Evolutionary conservation across 2,888 invertebrate species (phyloP).

Genomic region (Trisateles emortualis): DNA sequence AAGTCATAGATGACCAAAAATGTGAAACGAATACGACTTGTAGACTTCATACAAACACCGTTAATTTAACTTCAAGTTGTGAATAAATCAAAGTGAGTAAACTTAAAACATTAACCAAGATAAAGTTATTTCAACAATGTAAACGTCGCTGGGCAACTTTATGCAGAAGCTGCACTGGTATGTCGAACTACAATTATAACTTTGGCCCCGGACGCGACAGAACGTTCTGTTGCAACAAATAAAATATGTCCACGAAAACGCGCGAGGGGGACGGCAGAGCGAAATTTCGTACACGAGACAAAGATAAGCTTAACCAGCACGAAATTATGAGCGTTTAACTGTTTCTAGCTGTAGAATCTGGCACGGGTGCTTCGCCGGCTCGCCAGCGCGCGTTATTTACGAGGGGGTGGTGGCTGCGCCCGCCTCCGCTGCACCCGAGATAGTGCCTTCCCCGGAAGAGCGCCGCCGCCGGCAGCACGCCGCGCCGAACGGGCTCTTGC

Average conservation of each 20-base stretch:
- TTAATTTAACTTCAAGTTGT: constrained; percentile 40
- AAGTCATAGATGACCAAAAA: neutral
- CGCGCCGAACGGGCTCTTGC: constrained; percentile 50
- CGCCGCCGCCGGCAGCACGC: constrained; percentile 66
- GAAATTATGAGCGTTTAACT: constrained; percentile 87
- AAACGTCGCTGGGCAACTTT: constrained; percentile 76
- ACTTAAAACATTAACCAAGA: constrained; percentile 79
- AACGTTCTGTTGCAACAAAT: constrained; percentile 81
- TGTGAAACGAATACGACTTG: constrained; percentile 5
- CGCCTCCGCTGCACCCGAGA: constrained; percentile 78
- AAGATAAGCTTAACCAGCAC: constrained; percentile 87
- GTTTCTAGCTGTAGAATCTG: constrained; percentile 87
- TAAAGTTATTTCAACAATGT: constrained; percentile 82
- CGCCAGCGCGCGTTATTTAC: constrained; percentile 86
- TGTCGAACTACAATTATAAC: constrained; percentile 86
- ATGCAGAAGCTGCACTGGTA: constrained; percentile 83
- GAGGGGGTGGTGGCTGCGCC: constrained; percentile 76
- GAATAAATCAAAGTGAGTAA: constrained; percentile 57
- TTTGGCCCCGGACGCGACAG: constrained; percentile 80
- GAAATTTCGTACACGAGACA: constrained; percentile 86
- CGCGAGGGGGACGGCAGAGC: constrained; percentile 77
- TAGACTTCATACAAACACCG: constrained; percentile 22
- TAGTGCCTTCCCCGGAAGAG: constrained; percentile 85
- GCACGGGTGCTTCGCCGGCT: constrained; percentile 86
- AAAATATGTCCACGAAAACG: constrained; percentile 83